Base-by-base conservation (phyloP, 1,140 invertebrate species). In the Aphis gossypii region DNA sequence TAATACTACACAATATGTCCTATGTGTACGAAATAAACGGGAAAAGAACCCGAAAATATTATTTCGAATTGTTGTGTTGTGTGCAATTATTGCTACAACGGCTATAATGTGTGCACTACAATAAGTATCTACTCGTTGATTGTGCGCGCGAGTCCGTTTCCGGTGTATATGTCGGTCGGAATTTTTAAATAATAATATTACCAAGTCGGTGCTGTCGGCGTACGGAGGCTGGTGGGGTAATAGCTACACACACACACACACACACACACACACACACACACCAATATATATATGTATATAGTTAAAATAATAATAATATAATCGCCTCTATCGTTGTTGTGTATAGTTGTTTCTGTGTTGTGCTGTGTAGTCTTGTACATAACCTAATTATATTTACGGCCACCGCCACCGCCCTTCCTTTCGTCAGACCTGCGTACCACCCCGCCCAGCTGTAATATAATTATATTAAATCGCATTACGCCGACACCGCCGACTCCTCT, bases 331-430 rank as follows among this genome's bases (percentile, higher is more conserved):
- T 88, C 51, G 87, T 89, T 56, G n/a, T 89, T 89, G 48, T 38
- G 30, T 30, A 60, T 60, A 60, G 56, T 60, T 60, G 56, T 60
- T 30, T 60, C 56, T 30, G 56, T 60, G 56, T 60, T 68, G 30
- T 30, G 30, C 60, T 68, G 9, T 68, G 9, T 89, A 14, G 48
- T 51, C 20, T 51, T 14, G n/a, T 38, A 89, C 51, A 35, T 89
- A 89, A 89, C 88, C 88, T 89, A 89, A 89, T 89, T 89, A 89
- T 56, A 56, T 89, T 89, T 89, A 89, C 51, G 30, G 44, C 46
- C 44, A n/a, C 86, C n/a, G 41, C 30, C 44, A 41, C 86, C n/a
- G 18, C 87, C 48, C 23, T 41, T 44, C 60, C 60, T 76, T 76
- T 76, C 44, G 30, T 44, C 38, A 38, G 23, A 84, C 82, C 35